Evolutionary conservation across 2,113 vertebrate species (phyloP).

Genomic region (Cairina moschata): DNA sequence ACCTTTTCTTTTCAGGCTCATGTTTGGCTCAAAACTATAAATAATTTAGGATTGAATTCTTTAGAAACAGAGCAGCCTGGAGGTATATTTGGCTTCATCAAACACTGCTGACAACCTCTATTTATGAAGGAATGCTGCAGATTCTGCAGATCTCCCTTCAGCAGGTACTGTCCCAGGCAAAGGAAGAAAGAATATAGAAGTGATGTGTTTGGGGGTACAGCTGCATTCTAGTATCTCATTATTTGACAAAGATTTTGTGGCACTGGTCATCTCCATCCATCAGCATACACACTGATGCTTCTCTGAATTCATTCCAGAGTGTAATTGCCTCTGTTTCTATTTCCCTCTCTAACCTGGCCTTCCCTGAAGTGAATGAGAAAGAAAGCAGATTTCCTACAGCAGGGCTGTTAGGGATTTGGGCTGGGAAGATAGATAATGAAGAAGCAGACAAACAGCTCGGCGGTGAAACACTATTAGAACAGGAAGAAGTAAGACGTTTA

Average conservation of each 20-base stretch:
- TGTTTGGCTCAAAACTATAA: slow-evolving; percentile 11
- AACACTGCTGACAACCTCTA: background rate
- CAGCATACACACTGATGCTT: background rate
- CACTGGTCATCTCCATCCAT: background rate
- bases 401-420: background rate
- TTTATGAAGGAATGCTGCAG: background rate
- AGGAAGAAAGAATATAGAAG: background rate
- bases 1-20: background rate
- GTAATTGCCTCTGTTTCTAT: background rate
- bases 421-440: background rate
- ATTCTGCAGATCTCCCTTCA: background rate
- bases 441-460: background rate
- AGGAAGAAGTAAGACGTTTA: background rate
- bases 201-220: background rate
- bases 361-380: background rate
- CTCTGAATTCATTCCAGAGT: background rate
- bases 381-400: background rate
- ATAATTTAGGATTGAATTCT: background rate
- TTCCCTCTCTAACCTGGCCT: background rate
- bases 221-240: background rate
- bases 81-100: background rate
- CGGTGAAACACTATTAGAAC: background rate
- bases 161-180: background rate
- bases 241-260: background rate
- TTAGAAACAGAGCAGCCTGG: background rate